A percentile compares a stretch with the other conserved stretches of the same genome.
These are phyloP conservation scores for Aphaenogaster ashmeadi DNA, from an alignment of 1,140 invertebrate genomes.

Conservation along the genomic window DNA sequence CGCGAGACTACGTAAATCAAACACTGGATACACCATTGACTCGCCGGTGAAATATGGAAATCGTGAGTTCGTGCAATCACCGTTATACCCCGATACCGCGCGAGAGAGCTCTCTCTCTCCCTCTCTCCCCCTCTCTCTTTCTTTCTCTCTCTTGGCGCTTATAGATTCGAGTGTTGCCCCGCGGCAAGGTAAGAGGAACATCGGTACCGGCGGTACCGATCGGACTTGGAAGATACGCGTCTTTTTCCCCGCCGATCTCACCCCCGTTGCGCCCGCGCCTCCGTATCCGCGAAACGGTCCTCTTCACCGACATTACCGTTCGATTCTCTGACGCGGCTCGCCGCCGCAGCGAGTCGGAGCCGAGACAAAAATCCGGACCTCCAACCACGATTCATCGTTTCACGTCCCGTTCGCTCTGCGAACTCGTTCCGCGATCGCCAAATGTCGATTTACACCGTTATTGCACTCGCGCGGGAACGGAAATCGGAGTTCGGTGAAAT, in stretches of 20 bases:
- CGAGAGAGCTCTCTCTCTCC: constrained; percentile 9
- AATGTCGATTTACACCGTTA: constrained; percentile 58
- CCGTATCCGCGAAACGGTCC: constrained; percentile 57
- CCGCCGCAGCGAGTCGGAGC: neutral
- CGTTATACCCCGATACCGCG: constrained; percentile 53
- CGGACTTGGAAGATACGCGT: constrained; percentile 50
- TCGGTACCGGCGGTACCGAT: constrained; percentile 52
- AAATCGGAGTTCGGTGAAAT: constrained; percentile 30
- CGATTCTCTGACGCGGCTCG: constrained; percentile 39
- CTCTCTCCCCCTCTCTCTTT: constrained; percentile 20
- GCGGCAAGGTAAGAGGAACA: constrained; percentile 62
- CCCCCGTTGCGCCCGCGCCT: constrained; percentile 41
- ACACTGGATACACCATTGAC: constrained; percentile 61
- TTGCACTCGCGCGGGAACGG: neutral
- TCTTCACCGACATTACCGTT: constrained; percentile 53
- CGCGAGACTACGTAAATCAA: constrained; percentile 63
- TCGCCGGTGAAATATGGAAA: constrained; percentile 64
- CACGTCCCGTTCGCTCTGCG: constrained; percentile 21
- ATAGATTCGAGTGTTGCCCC: constrained; percentile 49
- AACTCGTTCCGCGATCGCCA: constrained; percentile 45
- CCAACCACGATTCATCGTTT: constrained; percentile 54
- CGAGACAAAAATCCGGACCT: constrained; percentile 50
- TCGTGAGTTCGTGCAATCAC: constrained; percentile 63
- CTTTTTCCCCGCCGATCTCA: constrained; percentile 36
- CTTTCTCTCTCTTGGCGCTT: constrained; percentile 47